A percentile compares a stretch with the other conserved stretches of the same genome.
These are phyloP conservation scores for Anguilla obscura DNA, from an alignment of 2,797 vertebrate species.

Conservation along the genomic window DNA sequence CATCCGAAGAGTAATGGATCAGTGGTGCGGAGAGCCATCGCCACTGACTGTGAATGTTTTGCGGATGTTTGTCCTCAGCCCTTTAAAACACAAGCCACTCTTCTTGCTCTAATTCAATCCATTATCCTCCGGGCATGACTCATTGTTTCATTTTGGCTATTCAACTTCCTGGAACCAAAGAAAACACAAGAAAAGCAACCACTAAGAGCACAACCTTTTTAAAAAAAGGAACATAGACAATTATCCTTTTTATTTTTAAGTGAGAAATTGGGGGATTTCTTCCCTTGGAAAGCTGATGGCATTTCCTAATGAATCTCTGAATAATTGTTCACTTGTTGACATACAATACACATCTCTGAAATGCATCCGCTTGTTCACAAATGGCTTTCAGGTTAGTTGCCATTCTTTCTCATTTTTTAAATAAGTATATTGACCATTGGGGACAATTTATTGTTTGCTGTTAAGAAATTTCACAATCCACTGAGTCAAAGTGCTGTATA, in stretches of 20 bases:
- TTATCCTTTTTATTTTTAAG: background rate
- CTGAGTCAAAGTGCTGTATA: background rate
- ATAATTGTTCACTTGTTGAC: background rate
- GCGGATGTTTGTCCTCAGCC: background rate
- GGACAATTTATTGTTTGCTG: background rate
- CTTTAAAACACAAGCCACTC: conserved; percentile 17
- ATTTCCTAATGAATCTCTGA: background rate
- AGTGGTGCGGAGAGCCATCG: background rate
- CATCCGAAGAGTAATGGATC: background rate
- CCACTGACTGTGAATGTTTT: background rate
- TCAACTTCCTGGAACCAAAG: conserved; percentile 9
- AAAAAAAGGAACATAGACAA: background rate
- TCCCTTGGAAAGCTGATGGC: background rate
- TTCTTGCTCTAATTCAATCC: conserved; percentile 16
- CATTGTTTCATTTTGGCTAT: conserved; percentile 16
- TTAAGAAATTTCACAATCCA: too few species aligned
- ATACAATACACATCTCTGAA: background rate
- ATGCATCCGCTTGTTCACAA: background rate
- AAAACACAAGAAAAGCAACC: background rate
- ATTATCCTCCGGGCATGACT: conserved; percentile 14
- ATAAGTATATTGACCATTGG: background rate
- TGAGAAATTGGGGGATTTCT: background rate
- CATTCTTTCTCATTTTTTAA: background rate
- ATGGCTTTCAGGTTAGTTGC: background rate
- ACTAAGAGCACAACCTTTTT: background rate